Evolutionary conservation across 2,113 vertebrate species (phyloP).

Genomic region (Apteryx owenii): DNA sequence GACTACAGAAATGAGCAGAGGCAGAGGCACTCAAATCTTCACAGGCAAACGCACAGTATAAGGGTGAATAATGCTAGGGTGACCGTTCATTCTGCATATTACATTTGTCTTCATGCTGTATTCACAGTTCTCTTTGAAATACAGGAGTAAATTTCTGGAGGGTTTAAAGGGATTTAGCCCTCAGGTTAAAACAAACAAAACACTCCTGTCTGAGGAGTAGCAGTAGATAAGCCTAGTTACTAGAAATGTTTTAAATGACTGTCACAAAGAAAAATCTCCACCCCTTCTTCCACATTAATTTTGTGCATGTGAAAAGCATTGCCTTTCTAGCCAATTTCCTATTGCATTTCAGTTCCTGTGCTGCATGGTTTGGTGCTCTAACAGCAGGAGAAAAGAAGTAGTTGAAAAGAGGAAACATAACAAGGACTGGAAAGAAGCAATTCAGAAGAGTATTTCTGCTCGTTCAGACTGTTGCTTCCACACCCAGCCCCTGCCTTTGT

Average conservation of each 20-base stretch:
- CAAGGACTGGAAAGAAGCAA: neutral
- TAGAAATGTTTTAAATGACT: neutral
- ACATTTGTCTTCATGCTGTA: neutral
- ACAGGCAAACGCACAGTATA: neutral
- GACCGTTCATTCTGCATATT: neutral
- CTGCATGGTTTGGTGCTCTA: neutral
- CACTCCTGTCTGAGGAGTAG: neutral
- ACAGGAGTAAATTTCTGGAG: conserved; percentile 15
- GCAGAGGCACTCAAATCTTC: neutral
- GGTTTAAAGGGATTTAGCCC: conserved; percentile 27
- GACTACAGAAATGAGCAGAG: neutral
- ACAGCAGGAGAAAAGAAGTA: neutral
- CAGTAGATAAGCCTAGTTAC: neutral
- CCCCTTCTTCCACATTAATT: neutral
- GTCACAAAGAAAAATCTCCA: neutral
- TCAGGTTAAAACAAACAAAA: conserved; percentile 20
- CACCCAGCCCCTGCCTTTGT: neutral
- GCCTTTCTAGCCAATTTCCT: neutral
- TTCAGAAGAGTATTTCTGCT: neutral
- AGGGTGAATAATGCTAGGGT: neutral
- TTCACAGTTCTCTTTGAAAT: conserved; percentile 25
- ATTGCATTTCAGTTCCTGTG: neutral
- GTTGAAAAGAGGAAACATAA: neutral
- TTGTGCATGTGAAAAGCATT: neutral
- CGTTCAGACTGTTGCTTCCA: neutral